Evolutionary conservation across 2,888 invertebrate genomes (phyloP).

Genomic region (Aricia artaxerxes): DNA sequence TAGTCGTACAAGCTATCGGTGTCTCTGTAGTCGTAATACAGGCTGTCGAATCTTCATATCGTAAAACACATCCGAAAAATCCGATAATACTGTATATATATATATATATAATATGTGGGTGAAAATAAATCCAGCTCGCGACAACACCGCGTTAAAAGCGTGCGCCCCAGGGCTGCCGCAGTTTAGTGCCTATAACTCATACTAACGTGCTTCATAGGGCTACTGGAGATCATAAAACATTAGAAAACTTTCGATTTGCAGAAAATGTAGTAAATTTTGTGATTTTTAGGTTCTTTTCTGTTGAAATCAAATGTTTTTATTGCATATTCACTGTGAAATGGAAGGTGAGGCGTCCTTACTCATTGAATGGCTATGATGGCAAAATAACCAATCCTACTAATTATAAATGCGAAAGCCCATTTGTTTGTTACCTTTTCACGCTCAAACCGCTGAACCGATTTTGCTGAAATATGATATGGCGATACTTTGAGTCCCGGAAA

Average conservation of each 20-base stretch:
- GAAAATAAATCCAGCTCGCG: constrained; percentile 36
- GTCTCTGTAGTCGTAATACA: neutral
- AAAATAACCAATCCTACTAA: no score
- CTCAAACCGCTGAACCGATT: no score
- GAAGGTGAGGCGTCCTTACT: no score
- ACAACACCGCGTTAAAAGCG: constrained; percentile 35
- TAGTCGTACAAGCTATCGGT: neutral
- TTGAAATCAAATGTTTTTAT: no score
- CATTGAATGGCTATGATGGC: no score
- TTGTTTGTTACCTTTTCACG: no score
- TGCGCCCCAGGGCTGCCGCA: constrained; percentile 34
- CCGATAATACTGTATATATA: constrained; percentile 27
- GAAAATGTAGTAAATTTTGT: neutral
- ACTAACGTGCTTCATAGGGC: constrained; percentile 4
- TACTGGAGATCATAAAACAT: neutral
- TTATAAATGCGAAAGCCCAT: no score
- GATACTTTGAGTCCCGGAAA: no score
- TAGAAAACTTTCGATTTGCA: neutral
- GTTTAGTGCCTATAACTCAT: constrained; percentile 7
- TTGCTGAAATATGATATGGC: no score
- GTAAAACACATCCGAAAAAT: constrained; percentile 28
- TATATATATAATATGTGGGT: no score
- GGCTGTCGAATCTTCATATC: constrained; percentile 24
- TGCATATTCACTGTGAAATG: no score
- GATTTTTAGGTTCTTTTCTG: no score